Base-by-base conservation (phyloP, 2,113 vertebrate genomes). In the Tachysurus vachellii region DNA sequence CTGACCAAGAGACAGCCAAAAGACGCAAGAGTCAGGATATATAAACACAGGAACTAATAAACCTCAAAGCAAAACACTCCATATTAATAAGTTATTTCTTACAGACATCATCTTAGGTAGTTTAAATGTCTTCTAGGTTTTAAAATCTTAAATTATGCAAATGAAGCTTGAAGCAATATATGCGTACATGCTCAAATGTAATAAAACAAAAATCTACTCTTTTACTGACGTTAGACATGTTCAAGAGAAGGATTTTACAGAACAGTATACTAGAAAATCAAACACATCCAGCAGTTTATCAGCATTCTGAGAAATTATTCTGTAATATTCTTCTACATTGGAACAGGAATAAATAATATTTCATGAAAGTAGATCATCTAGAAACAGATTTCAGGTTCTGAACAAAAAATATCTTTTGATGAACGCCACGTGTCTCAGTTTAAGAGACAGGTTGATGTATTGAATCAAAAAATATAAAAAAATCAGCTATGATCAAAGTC, bases 1-100 rank as follows among this genome's bases (percentile, higher is more conserved):
- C 47, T 71, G 16, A 77, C 44, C 64, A 76, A 64, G 50, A 84
- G 73, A 77, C 42, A 68, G 87, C 68, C 80, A 77, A 82, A 26
- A 56, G 57, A 75, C 12, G 54, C 47, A 31, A 47, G 10, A 23
- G 83, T 57, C 85, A 61, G 21, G 21, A 57, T 36, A 44, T 19
- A 12, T 8, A n/a, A 16, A 54, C 50, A 16, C 26, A 17, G 23
- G 53, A 56, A 79, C 16, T 3, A 28, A 56, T 56, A 17, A 12
- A 56, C 54, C 8, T 56, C 9, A 79, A 56, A 79, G 10, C 12
- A 75, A 75, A 73, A 76, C 13, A 54, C 75, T 77, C 16, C 50
- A 77, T 8, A 3, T 13, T 77, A 47, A 23, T 26, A n/a, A 23
- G 5, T 12, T 53, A 53, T 54, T 14, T 17, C 16, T n/a, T 28